Conservation (phyloP, 2,888 invertebrate genomes). For the Caenorhabditis parvicauda region DNA sequence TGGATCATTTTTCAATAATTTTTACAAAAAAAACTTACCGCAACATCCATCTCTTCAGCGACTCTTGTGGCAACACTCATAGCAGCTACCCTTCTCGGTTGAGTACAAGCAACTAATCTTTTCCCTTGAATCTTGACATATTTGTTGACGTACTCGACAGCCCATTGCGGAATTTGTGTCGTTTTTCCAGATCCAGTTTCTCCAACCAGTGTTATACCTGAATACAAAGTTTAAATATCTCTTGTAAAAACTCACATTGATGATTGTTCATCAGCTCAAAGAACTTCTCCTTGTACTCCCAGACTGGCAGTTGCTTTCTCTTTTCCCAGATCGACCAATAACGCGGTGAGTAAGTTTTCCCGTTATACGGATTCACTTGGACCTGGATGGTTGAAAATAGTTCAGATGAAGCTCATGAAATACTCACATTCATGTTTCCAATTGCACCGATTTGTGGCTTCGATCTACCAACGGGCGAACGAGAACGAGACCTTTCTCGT, state of each 20-base stretch:
- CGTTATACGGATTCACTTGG: slow-evolving; percentile 74
- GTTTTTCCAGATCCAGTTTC: slow-evolving; percentile 99
- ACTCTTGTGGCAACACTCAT: slow-evolving; percentile 99
- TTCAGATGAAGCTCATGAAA: background rate
- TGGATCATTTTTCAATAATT: background rate
- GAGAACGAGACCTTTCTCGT: slow-evolving; percentile 19
- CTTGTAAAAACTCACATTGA: slow-evolving; percentile 67
- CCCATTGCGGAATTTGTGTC: slow-evolving; percentile 95
- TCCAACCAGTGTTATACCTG: slow-evolving; percentile 75
- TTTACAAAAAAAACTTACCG: slow-evolving; percentile 53
- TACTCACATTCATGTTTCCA: slow-evolving; percentile 22
- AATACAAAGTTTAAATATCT: background rate
- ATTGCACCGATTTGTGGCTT: slow-evolving; percentile 17
- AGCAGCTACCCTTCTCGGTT: slow-evolving; percentile 93
- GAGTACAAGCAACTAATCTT: slow-evolving; percentile 90
- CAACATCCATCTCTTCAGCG: slow-evolving; percentile 98
- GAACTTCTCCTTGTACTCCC: slow-evolving; percentile 93
- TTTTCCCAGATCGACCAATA: slow-evolving; percentile 86
- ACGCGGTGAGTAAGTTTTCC: slow-evolving; percentile 80
- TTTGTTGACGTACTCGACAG: slow-evolving; percentile 64
- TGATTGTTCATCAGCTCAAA: slow-evolving; percentile 87
- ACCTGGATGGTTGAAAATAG: slow-evolving; percentile 1
- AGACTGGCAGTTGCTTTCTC: slow-evolving; percentile 87
- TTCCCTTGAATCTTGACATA: slow-evolving; percentile 40
- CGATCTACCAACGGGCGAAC: slow-evolving; percentile 11